These are phyloP conservation scores for Neomorphus geoffroyi DNA, from an alignment of 2,797 vertebrate genomes.

Conservation along the genomic window DNA sequence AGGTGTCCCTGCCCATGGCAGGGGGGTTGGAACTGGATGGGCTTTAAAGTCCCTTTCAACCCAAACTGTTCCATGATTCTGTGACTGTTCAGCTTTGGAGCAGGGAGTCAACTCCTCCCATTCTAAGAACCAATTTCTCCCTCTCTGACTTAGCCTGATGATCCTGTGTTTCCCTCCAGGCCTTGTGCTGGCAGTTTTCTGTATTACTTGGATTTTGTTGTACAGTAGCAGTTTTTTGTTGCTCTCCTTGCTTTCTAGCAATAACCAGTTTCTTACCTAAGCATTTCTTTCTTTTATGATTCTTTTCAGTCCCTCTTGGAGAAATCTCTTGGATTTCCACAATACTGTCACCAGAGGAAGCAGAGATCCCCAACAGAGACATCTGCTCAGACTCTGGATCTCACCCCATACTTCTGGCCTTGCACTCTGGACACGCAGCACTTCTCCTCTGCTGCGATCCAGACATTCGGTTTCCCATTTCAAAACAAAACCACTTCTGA, in stretches of 20 bases:
- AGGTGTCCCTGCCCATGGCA: no score
- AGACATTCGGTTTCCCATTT: neutral
- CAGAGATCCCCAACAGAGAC: neutral
- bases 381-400: neutral
- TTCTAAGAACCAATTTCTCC: neutral
- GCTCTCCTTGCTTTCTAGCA: neutral
- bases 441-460: neutral
- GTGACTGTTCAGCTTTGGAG: no score
- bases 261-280: neutral
- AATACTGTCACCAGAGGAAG: neutral
- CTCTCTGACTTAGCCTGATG: neutral
- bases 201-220: neutral
- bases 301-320: neutral
- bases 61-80: no score
- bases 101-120: no score
- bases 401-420: neutral
- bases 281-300: neutral
- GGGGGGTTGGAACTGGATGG: no score
- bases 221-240: neutral
- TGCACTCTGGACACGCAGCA: neutral
- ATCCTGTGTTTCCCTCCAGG: neutral
- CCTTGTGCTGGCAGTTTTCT: neutral
- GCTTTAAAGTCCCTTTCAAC: no score
- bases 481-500: neutral
- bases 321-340: accelerated